phyloP scores from a whole-genome alignment of 2,797 vertebrate genomes.

The Pangasius djambal region DNA sequence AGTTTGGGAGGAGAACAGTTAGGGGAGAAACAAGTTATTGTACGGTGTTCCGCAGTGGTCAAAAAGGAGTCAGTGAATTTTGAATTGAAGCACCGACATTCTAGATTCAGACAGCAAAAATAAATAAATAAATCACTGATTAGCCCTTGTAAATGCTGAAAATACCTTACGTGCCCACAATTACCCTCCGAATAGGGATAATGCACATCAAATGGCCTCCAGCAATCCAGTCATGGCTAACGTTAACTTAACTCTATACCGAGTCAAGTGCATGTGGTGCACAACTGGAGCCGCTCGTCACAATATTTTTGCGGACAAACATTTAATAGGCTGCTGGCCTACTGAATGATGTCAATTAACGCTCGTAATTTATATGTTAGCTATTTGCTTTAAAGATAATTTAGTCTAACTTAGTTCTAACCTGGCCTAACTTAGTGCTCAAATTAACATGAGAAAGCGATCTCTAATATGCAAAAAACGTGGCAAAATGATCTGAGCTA shows the following conservation, averaged over 20 bases:
- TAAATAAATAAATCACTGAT: neutral
- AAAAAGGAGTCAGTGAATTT: neutral
- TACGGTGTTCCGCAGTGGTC: neutral
- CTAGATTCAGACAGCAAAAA: conserved; percentile 17
- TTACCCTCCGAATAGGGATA: neutral
- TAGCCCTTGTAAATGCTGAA: conserved; percentile 7
- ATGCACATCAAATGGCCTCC: conserved; percentile 3
- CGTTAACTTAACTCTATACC: neutral
- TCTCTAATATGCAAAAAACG: too few species aligned
- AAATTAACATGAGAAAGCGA: too few species aligned
- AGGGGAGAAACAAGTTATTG: too few species aligned
- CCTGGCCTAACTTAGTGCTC: too few species aligned
- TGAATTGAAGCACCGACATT: conserved; percentile 18
- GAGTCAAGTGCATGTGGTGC: conserved; percentile 20
- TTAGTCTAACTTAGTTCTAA: too few species aligned
- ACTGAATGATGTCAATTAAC: conserved; percentile 21
- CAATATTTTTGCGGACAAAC: neutral
- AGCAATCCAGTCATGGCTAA: conserved; percentile 1
- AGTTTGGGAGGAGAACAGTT: too few species aligned
- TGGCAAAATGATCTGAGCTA: too few species aligned
- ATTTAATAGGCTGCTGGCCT: neutral
- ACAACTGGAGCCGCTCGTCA: neutral
- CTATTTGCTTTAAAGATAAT: too few species aligned
- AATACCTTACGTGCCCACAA: neutral
- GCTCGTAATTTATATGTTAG: conserved; percentile 2